Evolutionary conservation across 2,797 vertebrate species (phyloP), one percentile per base, ranked within the genome.

Genomic region (Mionectes olivaceus): DNA sequence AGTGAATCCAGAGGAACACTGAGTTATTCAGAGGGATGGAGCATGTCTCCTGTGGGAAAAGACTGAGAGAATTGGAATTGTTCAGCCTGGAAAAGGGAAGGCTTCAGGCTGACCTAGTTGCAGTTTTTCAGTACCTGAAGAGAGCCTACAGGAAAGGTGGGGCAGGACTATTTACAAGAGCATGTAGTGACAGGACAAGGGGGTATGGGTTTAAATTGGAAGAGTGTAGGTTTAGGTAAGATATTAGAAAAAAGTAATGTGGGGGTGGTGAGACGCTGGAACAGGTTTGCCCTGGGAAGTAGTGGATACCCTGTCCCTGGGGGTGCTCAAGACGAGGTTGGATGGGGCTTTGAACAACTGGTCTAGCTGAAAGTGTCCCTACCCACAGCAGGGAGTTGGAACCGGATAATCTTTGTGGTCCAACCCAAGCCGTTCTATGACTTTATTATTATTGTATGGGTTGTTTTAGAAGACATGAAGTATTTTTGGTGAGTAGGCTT

Each of bases 401-500:
- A 25, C 2, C 11, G 19, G 50, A 9, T 64, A 7, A 16, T 49
- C 0, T 5, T 33, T 63, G 23, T 44, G 28, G n/a, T 70, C 9
- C 23, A 17, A 4, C 13, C 55, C 23, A 19, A 50, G 22, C 37
- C 17, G 44, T 77, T 69, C 24, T 9, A 9, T 61, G 22, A 9
- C 52, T 27, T 15, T 6, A 9, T 50, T 8, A 7, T 57, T 30
- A 32, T 57, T 47, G 10, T 32, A 2, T 35, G 5, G 19, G 19
- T 23, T 50, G 0, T 28, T 52, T 13, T 9, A 59, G 70, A 43
- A 69, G 8, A 25, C 0, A 0, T 6, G 4, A 30, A 21, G 11
- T 11, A 5, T 65, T 43, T 49, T 25, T 49, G 46, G 4, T 13
- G 39, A 55, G 7, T 9, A 25, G 32, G 17, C 11, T 7, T 61